A percentile compares a stretch with the other conserved stretches of the same genome.
Evolutionary conservation across 2,113 vertebrate species (phyloP).

Genomic region (Hipposideros armiger): DNA sequence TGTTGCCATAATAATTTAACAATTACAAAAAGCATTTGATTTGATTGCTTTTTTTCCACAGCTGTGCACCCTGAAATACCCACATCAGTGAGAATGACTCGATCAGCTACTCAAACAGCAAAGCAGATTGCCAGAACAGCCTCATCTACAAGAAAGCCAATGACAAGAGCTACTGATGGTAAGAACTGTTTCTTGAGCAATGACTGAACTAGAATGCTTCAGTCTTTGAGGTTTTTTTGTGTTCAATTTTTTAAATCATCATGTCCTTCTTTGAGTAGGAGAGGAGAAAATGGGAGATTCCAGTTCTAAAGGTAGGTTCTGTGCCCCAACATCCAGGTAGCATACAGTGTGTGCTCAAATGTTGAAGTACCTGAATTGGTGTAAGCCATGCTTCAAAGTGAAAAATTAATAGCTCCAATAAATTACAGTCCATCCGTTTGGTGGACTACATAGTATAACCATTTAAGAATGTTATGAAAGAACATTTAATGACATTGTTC

Average conservation of each 20-base stretch:
- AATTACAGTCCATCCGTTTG: neutral
- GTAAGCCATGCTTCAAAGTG: neutral
- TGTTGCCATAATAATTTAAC: neutral
- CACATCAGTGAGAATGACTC: conserved; percentile 78
- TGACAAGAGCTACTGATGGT: conserved; percentile 63
- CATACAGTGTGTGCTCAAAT: neutral
- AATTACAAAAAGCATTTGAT: neutral
- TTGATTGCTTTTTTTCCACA: conserved; percentile 54
- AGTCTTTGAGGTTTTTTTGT: neutral
- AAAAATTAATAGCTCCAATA: neutral
- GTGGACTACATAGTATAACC: neutral
- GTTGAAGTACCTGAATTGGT: neutral
- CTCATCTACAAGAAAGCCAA: conserved; percentile 13
- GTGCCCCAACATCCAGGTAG: neutral
- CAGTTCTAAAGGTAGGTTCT: neutral
- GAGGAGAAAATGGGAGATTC: neutral
- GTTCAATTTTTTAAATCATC: neutral
- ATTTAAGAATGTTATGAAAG: neutral
- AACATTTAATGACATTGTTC: neutral
- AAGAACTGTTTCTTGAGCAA: neutral
- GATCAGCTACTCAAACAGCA: conserved; percentile 80
- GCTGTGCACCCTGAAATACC: conserved; percentile 67
- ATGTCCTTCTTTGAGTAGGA: neutral
- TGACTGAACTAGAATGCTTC: neutral
- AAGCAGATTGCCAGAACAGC: conserved; percentile 75